Evolutionary conservation across 2,113 vertebrate genomes (phyloP), one percentile per base, ranked within the genome.

Genomic region (Zosterops japonicus): DNA sequence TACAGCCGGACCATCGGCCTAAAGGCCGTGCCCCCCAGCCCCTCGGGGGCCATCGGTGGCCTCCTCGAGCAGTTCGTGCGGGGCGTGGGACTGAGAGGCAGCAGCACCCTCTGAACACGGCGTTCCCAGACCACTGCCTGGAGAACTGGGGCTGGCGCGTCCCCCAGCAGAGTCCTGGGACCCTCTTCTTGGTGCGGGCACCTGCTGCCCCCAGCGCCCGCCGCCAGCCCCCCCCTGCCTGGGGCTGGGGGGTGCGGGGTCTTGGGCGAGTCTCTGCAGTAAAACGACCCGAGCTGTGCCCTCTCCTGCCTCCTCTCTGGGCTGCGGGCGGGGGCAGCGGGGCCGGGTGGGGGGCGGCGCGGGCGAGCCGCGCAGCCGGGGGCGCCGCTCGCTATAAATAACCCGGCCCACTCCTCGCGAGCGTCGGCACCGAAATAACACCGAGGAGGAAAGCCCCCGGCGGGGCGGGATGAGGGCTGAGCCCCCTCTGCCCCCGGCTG

Each of bases 21-120:
- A 59, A 98, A 98, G 93, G 98, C 99, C 1, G 97, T 97, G 8
- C 97, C 98, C 3, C 97, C 98, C 70, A 99, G 99, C 93, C 98
- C 99, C 16, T 99, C 99, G 0, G 99, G 98, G 23, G 99, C 99
- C 81, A 99, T 99, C 46, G 98, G 99, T 1, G 99, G 99, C 63
- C 98, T 99, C 83, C 98, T 99, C 60, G 99, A 99, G 97, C 99
- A 99, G 97, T 99, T 99, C 4, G 99, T 98, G 56, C 98, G 99
- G 3, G 99, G 99, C 0, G 99, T 99, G 2, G 99, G 99, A 82
- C 98, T 99, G 67, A 98, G 99, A 87, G 97, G 98, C 94, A 99
- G 99, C 90, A 94, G 97, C 95, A 98, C 99, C 12, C 97, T 99
- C 82, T 99, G 98, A 99, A 69, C 29, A 5, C 14, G 1, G 12